These are phyloP conservation scores for Chionomys nivalis DNA, from an alignment of 2,113 vertebrate genomes.

Conservation along the genomic window DNA sequence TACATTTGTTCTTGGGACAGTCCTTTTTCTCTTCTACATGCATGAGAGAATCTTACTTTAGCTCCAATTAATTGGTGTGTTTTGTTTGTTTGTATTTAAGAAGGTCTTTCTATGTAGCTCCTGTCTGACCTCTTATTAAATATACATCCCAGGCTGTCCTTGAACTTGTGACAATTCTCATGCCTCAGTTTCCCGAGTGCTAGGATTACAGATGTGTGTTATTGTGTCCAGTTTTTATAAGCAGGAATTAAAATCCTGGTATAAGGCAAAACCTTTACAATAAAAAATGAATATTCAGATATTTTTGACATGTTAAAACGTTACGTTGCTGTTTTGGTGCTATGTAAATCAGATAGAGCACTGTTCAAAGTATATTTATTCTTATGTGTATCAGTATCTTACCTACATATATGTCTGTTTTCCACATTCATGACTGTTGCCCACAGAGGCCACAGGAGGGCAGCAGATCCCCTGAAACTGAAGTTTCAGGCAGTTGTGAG, in stretches of 20 bases:
- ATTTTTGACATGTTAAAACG: neutral
- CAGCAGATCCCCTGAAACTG: neutral
- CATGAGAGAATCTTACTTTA: neutral
- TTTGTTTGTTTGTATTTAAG: neutral
- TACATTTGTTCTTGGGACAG: conserved; percentile 4
- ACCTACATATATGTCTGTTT: neutral
- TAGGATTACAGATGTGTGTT: neutral
- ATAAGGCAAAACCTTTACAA: neutral
- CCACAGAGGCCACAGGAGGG: neutral
- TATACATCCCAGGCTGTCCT: neutral
- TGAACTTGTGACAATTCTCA: neutral
- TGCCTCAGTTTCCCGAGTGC: too few species aligned
- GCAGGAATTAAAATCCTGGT: neutral
- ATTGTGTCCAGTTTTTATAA: neutral
- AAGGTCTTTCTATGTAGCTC: neutral
- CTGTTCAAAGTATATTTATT: neutral
- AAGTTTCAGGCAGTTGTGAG: neutral
- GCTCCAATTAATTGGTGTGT: too few species aligned
- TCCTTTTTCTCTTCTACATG: conserved; percentile 28
- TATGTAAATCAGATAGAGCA: neutral
- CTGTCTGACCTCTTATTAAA: neutral
- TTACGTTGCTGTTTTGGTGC: neutral
- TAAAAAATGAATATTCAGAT: neutral
- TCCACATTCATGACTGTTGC: neutral
- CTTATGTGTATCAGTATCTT: neutral